Conservation (phyloP, 2,888 invertebrate species). For the Pollenia labialis region DNA sequence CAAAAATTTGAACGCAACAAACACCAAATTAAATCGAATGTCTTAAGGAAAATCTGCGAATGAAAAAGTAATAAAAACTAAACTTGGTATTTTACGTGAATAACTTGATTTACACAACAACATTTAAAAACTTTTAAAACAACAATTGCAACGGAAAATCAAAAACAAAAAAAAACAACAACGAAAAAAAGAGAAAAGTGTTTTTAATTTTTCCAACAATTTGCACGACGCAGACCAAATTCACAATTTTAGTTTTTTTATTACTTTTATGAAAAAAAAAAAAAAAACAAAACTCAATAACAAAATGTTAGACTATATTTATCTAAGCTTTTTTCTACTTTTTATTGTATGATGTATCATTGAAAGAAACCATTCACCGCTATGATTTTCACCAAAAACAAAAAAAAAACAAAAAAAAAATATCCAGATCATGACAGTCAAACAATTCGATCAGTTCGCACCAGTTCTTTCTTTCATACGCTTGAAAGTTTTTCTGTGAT, state of each 20-base stretch:
- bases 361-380: constrained; percentile 61
- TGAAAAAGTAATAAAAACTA: constrained; percentile 43
- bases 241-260: constrained; percentile 47
- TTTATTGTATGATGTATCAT: constrained; percentile 43
- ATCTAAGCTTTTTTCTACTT: constrained; percentile 9
- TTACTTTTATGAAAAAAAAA: constrained; percentile 9
- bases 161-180: constrained; percentile 32
- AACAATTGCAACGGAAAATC: constrained; percentile 37
- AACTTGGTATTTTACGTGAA: constrained; percentile 73
- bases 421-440: constrained; percentile 71
- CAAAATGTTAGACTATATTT: constrained; percentile 48
- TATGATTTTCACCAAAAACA: constrained; percentile 64
- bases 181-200: constrained; percentile 64
- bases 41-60: constrained; percentile 47
- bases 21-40: constrained; percentile 46
- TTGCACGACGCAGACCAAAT: constrained; percentile 52
- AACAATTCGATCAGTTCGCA: constrained; percentile 68
- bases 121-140: constrained; percentile 44
- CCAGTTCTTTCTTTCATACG: constrained; percentile 68
- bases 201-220: constrained; percentile 50
- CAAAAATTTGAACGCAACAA: constrained; percentile 47
- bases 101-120: constrained; percentile 62
- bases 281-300: constrained; percentile 43
- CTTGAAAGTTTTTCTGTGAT: constrained; percentile 47
- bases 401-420: constrained; percentile 31